phyloP scores from a whole-genome alignment of 2,797 vertebrate genomes.

The Gambusia yucatana region DNA sequence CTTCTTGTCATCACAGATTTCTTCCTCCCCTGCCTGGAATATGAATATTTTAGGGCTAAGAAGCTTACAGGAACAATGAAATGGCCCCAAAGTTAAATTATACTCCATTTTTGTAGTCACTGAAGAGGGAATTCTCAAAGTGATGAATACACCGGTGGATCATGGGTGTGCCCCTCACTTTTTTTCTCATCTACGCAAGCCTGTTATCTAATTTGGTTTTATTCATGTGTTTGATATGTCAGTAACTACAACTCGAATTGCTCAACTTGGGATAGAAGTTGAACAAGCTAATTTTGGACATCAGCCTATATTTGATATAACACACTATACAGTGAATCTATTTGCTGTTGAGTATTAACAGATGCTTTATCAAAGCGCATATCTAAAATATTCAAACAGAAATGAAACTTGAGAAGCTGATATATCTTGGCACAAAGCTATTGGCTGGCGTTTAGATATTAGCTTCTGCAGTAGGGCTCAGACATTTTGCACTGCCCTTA shows the following conservation, averaged over 20 bases:
- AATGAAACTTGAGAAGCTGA: not conserved
- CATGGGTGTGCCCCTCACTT: conserved; percentile 46
- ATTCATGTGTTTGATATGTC: conserved; percentile 31
- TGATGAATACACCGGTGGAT: conserved; percentile 59
- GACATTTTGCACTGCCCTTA: not conserved
- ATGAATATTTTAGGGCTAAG: conserved; percentile 87
- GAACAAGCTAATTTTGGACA: not conserved
- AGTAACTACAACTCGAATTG: conserved; percentile 24
- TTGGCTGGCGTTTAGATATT: not conserved
- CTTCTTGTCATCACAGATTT: conserved; percentile 73
- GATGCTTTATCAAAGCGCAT: no score
- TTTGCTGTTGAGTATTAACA: no score
- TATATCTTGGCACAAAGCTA: not conserved
- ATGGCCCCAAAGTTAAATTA: conserved; percentile 82
- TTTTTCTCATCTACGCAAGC: conserved; percentile 33
- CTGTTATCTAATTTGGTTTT: conserved; percentile 50
- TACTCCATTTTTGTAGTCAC: conserved; percentile 77
- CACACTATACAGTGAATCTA: no score
- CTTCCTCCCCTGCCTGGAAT: conserved; percentile 75
- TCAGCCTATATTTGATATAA: conserved; percentile 3
- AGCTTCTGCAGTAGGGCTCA: not conserved
- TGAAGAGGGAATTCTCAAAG: conserved; percentile 66
- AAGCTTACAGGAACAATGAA: conserved; percentile 86
- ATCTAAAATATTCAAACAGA: not conserved
- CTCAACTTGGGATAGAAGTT: conserved; percentile 27